Conservation (phyloP, 2,888 invertebrate genomes). For the Agrochola litura region DNA sequence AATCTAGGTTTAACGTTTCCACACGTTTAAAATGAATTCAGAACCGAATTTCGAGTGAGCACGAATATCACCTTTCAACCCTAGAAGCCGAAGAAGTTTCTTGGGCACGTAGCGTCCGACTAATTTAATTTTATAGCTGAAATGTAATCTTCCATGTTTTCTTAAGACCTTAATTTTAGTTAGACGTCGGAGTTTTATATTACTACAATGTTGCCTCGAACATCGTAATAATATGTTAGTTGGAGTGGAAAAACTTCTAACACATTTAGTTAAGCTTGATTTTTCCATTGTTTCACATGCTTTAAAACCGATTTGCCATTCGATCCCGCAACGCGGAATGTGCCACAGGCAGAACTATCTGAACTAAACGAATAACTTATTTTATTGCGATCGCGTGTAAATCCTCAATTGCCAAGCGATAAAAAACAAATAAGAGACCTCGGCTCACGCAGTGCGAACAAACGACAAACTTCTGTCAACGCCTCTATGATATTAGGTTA, state of each 20-base stretch:
- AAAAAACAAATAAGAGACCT: slow-evolving; percentile 59
- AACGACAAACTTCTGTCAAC: slow-evolving; percentile 48
- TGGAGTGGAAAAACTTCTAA: not conserved
- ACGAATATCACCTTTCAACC: slow-evolving; percentile 61
- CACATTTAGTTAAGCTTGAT: slow-evolving; percentile 24
- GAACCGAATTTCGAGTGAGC: slow-evolving; percentile 39
- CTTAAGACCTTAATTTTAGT: slow-evolving; percentile 50
- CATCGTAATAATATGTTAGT: not conserved
- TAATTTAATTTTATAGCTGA: slow-evolving; percentile 62
- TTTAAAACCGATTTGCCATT: slow-evolving; percentile 51
- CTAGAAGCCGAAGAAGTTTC: slow-evolving; percentile 51
- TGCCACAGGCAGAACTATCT: slow-evolving; percentile 47
- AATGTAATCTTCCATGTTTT: slow-evolving; percentile 56
- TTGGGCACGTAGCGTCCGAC: slow-evolving; percentile 48
- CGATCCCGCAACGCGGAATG: slow-evolving; percentile 34
- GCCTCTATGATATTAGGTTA: slow-evolving; percentile 35
- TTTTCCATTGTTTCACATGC: slow-evolving; percentile 45
- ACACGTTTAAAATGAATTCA: slow-evolving; percentile 55
- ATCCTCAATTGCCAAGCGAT: slow-evolving; percentile 58
- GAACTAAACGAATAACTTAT: slow-evolving; percentile 62
- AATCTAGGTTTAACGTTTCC: slow-evolving; percentile 56
- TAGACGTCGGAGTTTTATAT: slow-evolving; percentile 40
- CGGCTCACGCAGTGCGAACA: slow-evolving; percentile 48
- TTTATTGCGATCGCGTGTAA: slow-evolving; percentile 66
- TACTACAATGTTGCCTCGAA: slow-evolving; percentile 9